Conservation (phyloP, 64 coral and sea anemone species). For the Astreopora myriophthalma region DNA sequence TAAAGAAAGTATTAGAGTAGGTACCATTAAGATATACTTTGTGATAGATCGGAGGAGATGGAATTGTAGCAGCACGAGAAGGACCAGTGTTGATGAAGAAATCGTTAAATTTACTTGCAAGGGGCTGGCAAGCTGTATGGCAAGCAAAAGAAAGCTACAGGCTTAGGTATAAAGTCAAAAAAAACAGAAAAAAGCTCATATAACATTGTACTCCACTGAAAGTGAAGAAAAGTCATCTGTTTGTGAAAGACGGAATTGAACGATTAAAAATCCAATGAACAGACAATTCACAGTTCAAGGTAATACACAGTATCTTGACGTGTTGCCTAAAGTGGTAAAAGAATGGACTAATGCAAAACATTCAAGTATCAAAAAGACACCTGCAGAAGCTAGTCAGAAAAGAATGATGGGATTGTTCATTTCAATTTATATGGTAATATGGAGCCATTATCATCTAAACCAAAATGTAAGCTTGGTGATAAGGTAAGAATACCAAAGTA, state of each 20-base stretch:
- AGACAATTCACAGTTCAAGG: conserved; percentile 26
- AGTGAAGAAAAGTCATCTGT: conserved; percentile 17
- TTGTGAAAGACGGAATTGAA: conserved; percentile 24
- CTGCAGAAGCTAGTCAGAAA: conserved; percentile 13
- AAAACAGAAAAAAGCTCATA: too few species aligned
- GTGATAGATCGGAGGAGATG: too few species aligned
- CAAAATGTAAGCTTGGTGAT: conserved; percentile 37
- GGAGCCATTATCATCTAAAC: conserved; percentile 1
- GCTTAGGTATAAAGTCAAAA: too few species aligned
- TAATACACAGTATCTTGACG: not conserved
- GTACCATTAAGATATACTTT: too few species aligned
- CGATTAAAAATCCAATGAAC: conserved; percentile 16
- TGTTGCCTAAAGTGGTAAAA: conserved; percentile 4
- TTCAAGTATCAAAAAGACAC: conserved; percentile 19
- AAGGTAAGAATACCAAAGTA: conserved; percentile 40
- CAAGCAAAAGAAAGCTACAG: too few species aligned
- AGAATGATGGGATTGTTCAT: conserved; percentile 46
- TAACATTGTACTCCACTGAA: conserved; percentile 23
- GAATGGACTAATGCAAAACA: conserved; percentile 27
- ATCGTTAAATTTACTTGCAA: too few species aligned
- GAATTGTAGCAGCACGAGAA: too few species aligned
- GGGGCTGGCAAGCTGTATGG: too few species aligned
- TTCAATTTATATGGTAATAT: conserved; percentile 44
- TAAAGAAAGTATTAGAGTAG: too few species aligned
- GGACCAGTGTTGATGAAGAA: too few species aligned